Conservation (phyloP, 2,113 vertebrate genomes). For the Chlorodrepanis virens region DNA sequence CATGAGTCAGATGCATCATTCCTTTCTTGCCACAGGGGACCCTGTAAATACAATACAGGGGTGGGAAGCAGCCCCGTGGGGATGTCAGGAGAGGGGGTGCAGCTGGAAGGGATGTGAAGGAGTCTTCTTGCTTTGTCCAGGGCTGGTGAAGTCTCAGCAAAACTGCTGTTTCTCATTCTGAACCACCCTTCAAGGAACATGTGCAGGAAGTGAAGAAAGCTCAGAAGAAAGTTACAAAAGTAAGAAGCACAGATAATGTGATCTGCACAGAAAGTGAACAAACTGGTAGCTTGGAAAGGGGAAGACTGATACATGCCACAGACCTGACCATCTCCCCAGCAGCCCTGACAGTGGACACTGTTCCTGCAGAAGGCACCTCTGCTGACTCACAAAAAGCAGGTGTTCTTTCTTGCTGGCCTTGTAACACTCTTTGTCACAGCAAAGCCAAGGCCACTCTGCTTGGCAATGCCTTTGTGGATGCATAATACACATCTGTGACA, state of each 20-base stretch:
- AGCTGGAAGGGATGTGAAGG: background rate
- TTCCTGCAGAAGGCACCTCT: background rate
- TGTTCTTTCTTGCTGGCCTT: background rate
- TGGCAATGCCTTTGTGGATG: fast-evolving
- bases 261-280: background rate
- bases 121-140: background rate
- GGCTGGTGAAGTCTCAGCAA: background rate
- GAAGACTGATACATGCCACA: fast-evolving
- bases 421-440: fast-evolving
- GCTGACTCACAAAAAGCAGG: background rate
- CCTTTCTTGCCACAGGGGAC: no score
- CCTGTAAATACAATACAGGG: no score
- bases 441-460: background rate
- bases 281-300: background rate
- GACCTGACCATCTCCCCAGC: background rate
- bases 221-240: background rate
- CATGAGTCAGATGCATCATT: no score
- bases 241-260: background rate
- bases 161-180: background rate
- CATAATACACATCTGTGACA: fast-evolving
- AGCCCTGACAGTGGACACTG: fast-evolving
- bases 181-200: background rate
- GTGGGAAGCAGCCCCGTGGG: fast-evolving
- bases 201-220: background rate
- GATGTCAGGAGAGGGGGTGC: background rate